Evolutionary conservation across 1,140 invertebrate genomes (phyloP).

Genomic region (Contarinia nasturtii): DNA sequence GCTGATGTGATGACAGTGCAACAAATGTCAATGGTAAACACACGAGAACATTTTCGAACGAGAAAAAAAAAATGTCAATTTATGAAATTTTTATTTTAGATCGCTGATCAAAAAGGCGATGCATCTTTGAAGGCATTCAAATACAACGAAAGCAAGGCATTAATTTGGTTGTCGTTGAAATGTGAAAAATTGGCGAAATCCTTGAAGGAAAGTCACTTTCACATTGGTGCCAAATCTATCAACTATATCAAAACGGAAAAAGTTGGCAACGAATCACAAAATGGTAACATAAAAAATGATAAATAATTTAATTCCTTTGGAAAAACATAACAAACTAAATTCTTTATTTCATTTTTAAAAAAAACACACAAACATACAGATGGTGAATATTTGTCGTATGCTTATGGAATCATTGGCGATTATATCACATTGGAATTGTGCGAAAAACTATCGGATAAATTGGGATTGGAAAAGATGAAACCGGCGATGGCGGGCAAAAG

Average conservation of each 20-base stretch:
- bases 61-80: background rate
- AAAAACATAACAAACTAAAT: background rate
- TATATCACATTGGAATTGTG: constrained; percentile 44
- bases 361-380: background rate
- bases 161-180: constrained; percentile 51
- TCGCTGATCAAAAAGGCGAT: constrained; percentile 27
- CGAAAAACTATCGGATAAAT: constrained; percentile 36
- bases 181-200: constrained; percentile 37
- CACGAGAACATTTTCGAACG: constrained; percentile 1
- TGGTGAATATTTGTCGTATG: constrained; percentile 11
- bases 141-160: constrained; percentile 54
- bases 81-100: constrained; percentile 1
- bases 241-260: constrained; percentile 46
- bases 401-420: constrained; percentile 45
- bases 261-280: constrained; percentile 25
- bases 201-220: constrained; percentile 44
- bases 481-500: constrained; percentile 32
- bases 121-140: constrained; percentile 51
- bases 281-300: background rate
- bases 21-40: constrained; percentile 5
- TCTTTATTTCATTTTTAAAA: background rate
- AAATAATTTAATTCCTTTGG: background rate
- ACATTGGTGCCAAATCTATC: constrained; percentile 49
- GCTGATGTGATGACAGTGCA: constrained; percentile 8
- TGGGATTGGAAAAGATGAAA: constrained; percentile 35